Evolutionary conservation across 2,113 vertebrate species (phyloP).

Genomic region (Onychorhynchus coronatus): DNA sequence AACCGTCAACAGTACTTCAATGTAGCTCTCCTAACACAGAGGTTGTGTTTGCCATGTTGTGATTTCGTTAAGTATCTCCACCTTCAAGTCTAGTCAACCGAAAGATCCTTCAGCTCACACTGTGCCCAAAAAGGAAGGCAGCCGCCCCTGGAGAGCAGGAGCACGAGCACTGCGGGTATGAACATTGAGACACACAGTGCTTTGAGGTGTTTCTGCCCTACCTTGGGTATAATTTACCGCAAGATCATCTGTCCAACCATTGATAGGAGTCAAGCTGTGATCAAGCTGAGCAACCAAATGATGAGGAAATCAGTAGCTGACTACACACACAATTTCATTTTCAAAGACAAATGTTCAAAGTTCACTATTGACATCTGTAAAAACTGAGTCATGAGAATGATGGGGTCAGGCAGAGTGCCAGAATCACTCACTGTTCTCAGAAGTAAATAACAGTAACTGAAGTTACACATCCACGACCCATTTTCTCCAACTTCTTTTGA

Average conservation of each 20-base stretch:
- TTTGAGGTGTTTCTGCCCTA: not conserved
- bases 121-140: not conserved
- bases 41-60: slow-evolving; percentile 45
- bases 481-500: slow-evolving; percentile 4
- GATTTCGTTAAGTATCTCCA: slow-evolving; percentile 23
- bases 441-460: not conserved
- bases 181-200: not conserved
- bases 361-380: not conserved
- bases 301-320: not conserved
- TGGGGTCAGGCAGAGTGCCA: not conserved
- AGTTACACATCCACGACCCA: not conserved
- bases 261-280: not conserved
- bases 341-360: not conserved
- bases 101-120: not conserved
- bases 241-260: not conserved
- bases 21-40: slow-evolving; percentile 6
- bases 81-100: not conserved
- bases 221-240: not conserved
- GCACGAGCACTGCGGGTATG: fast-evolving
- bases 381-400: not conserved
- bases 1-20: not conserved
- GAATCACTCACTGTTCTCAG: not conserved
- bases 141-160: not conserved
- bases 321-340: not conserved
- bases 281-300: not conserved